These are phyloP conservation scores for Melanotaenia pygmaea DNA, from an alignment of 2,797 vertebrate species.

Conservation along the genomic window DNA sequence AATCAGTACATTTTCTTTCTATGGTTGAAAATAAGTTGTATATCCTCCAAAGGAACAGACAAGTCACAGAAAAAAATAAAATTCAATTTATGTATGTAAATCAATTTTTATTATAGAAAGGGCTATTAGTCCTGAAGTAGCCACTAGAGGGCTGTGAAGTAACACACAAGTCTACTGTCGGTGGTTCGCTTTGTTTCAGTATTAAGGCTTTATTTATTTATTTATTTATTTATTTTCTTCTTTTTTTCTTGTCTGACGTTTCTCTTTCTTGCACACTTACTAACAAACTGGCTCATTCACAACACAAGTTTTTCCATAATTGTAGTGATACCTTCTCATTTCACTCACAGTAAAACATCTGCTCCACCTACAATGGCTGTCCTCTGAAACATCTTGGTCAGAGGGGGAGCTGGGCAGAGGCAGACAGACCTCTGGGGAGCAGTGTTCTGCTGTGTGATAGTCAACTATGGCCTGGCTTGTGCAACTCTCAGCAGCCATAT, in stretches of 20 bases:
- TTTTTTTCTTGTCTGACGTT: not conserved
- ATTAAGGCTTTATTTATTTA: not conserved
- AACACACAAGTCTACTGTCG: conserved; percentile 31
- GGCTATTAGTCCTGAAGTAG: conserved; percentile 26
- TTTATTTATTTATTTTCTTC: not conserved
- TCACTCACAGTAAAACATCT: conserved; percentile 29
- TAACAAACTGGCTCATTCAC: conserved; percentile 15
- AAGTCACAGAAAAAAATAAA: conserved; percentile 9
- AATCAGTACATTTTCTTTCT: not conserved
- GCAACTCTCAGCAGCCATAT: conserved; percentile 75
- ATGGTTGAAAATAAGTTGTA: not conserved
- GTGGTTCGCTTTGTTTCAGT: conserved; percentile 12
- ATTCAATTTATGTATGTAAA: conserved; percentile 10
- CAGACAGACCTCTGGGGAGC: conserved; percentile 74
- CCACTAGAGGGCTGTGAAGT: conserved; percentile 78
- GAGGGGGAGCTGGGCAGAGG: conserved; percentile 60
- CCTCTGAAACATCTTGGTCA: conserved; percentile 60
- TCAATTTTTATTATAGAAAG: conserved; percentile 34
- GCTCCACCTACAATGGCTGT: conserved; percentile 47
- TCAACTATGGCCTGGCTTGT: conserved; percentile 80
- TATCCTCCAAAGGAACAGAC: conserved; percentile 2
- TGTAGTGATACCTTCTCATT: conserved; percentile 22
- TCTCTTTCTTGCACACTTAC: conserved; percentile 8
- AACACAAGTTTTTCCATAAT: conserved; percentile 2
- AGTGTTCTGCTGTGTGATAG: conserved; percentile 77